Evolutionary conservation across 2,797 vertebrate genomes (phyloP).

Genomic region (Anabacerthia variegaticeps): DNA sequence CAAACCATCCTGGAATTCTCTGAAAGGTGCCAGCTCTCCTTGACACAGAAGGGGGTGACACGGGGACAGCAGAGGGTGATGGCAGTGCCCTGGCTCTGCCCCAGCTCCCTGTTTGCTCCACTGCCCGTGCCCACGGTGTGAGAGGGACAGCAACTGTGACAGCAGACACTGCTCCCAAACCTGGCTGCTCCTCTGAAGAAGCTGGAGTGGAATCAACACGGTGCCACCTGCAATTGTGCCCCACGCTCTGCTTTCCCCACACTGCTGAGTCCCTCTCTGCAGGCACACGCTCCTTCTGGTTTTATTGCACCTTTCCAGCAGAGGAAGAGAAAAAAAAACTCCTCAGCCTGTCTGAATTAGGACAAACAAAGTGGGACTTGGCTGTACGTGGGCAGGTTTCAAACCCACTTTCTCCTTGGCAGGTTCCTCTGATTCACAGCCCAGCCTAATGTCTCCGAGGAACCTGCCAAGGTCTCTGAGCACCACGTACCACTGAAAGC

Average conservation of each 20-base stretch:
- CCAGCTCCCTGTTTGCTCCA: conserved; percentile 4
- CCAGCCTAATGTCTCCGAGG: background rate
- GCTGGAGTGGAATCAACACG: background rate
- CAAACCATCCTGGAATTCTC: background rate
- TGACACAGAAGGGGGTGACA: background rate
- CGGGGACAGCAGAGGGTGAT: background rate
- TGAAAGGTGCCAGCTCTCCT: background rate
- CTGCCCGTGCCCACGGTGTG: background rate
- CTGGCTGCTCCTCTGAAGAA: background rate
- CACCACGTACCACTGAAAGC: background rate
- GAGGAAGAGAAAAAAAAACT: background rate
- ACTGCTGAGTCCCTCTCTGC: background rate
- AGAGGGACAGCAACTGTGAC: background rate
- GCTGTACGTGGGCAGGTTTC: background rate
- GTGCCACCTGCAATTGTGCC: background rate
- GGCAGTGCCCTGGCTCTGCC: background rate
- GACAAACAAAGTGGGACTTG: background rate
- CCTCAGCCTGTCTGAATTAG: background rate
- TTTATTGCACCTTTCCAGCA: background rate
- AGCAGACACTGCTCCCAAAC: background rate
- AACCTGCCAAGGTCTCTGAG: background rate
- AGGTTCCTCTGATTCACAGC: background rate
- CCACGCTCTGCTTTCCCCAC: background rate
- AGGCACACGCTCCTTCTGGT: background rate
- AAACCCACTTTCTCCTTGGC: background rate